These are phyloP conservation scores for Sardina pilchardus DNA, from an alignment of 2,113 vertebrate genomes.

Conservation along the genomic window DNA sequence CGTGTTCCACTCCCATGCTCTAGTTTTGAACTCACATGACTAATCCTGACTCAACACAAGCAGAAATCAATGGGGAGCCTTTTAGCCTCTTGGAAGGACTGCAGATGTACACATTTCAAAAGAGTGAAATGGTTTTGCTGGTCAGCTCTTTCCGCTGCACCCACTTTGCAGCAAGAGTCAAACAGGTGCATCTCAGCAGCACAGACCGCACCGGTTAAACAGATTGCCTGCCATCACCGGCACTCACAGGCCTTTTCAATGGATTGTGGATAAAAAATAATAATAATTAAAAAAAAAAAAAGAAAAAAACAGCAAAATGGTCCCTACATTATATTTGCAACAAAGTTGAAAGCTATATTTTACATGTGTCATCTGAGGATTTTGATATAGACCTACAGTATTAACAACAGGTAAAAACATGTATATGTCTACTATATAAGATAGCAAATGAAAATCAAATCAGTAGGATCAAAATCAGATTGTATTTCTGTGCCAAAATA, in stretches of 20 bases:
- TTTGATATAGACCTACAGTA: not conserved
- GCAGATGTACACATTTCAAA: constrained; percentile 7
- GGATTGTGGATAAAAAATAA: no score
- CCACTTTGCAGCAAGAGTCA: not conserved
- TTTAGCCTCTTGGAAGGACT: not conserved
- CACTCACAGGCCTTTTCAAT: not conserved
- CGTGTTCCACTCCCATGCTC: not conserved
- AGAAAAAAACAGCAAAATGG: not conserved
- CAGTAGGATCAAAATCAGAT: not conserved
- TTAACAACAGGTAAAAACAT: not conserved
- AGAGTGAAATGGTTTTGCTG: not conserved
- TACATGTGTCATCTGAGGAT: not conserved
- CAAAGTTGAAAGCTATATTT: not conserved
- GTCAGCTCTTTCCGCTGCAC: not conserved
- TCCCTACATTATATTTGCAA: not conserved
- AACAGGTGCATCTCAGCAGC: not conserved
- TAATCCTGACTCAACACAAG: not conserved
- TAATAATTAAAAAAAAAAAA: no score
- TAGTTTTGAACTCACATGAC: not conserved
- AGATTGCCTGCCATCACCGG: not conserved
- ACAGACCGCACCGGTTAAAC: not conserved
- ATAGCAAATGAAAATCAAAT: not conserved
- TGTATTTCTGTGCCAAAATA: not conserved
- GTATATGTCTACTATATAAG: not conserved
- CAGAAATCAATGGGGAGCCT: constrained; percentile 1